These are phyloP conservation scores for Lates calcarifer DNA, from an alignment of 2,113 vertebrate species.

Conservation along the genomic window DNA sequence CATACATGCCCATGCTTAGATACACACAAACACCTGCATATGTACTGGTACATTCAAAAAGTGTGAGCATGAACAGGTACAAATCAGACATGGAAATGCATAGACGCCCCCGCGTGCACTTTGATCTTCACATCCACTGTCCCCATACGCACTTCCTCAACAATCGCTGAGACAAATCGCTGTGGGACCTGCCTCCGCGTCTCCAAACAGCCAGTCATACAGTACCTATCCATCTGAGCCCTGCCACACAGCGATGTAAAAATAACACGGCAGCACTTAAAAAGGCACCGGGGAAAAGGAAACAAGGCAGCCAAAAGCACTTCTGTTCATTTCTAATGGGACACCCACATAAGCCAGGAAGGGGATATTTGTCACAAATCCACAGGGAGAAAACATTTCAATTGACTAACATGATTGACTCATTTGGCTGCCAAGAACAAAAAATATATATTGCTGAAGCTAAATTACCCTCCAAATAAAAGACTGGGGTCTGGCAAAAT, in stretches of 20 bases:
- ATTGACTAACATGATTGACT: constrained; percentile 53
- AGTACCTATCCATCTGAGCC: constrained; percentile 65
- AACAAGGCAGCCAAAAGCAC: constrained; percentile 73
- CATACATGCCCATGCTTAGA: not conserved
- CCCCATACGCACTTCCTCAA: constrained; percentile 30
- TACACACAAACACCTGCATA: constrained; percentile 3
- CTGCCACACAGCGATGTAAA: constrained; percentile 72
- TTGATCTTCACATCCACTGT: constrained; percentile 42
- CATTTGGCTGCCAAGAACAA: constrained; percentile 44
- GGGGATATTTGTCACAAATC: constrained; percentile 65
- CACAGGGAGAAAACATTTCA: constrained; percentile 60
- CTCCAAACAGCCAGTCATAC: constrained; percentile 61
- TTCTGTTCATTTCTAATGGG: constrained; percentile 75
- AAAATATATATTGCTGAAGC: constrained; percentile 20
- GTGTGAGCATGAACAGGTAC: constrained; percentile 1
- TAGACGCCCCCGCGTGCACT: constrained; percentile 22
- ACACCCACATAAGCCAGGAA: constrained; percentile 60
- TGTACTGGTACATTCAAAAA: constrained; percentile 9
- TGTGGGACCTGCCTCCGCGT: constrained; percentile 60
- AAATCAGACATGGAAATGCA: constrained; percentile 45
- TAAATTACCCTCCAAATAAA: constrained; percentile 29
- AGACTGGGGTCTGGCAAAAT: constrained; percentile 13
- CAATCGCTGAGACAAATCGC: constrained; percentile 67
- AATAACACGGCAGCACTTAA: constrained; percentile 78
- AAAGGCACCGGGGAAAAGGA: constrained; percentile 65